Conservation (phyloP, 2,113 vertebrate genomes). For the Saguinus imperator region DNA sequence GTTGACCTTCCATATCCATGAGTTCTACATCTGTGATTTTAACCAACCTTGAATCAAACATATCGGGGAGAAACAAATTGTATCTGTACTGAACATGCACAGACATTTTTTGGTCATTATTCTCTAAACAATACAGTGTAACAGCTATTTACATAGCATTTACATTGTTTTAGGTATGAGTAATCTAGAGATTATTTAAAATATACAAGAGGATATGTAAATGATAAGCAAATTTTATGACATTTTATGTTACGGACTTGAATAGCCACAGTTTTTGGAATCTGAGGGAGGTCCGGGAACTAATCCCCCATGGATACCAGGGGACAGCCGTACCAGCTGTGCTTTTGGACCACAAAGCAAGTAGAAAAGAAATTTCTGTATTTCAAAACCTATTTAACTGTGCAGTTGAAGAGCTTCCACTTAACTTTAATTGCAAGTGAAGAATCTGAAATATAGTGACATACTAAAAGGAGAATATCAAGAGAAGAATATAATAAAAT, state of each 20-base stretch:
- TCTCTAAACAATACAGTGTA: not conserved
- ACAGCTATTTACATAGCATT: not conserved
- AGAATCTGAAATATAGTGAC: not conserved
- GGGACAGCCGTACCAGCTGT: not conserved
- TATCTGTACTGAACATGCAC: not conserved
- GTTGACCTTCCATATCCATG: not conserved
- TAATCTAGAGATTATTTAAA: not conserved
- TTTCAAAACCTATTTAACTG: not conserved
- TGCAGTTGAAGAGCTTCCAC: not conserved
- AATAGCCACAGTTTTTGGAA: not conserved
- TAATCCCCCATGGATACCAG: not conserved
- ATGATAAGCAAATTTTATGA: not conserved
- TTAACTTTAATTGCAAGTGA: not conserved
- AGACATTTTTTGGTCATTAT: not conserved
- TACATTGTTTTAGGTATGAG: not conserved
- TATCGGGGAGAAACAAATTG: not conserved
- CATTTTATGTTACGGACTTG: not conserved
- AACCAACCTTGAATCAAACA: not conserved
- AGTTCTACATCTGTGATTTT: not conserved
- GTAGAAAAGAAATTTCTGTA: not conserved
- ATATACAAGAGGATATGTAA: not conserved
- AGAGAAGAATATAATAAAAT: not conserved
- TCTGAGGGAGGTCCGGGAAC: not conserved
- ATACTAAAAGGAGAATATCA: not conserved
- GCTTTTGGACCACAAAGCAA: not conserved